Evolutionary conservation across 2,888 invertebrate species (phyloP).

Genomic region (Acronicta aceris): DNA sequence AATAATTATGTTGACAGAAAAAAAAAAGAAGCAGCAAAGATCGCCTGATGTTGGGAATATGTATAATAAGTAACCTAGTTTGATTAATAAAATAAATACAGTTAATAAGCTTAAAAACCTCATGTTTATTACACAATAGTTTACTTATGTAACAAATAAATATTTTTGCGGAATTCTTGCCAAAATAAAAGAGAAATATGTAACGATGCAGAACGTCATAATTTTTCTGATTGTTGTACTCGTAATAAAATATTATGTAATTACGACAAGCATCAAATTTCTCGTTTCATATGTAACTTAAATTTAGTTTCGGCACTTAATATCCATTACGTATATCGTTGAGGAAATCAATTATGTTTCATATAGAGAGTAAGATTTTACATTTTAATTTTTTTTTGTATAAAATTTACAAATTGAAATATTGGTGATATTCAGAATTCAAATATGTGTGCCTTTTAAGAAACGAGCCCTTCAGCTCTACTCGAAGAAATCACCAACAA

Average conservation of each 20-base stretch:
- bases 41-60: no score
- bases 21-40: no score
- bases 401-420: conserved; percentile 22
- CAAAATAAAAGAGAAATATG: conserved; percentile 11
- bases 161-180: not conserved
- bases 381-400: not conserved
- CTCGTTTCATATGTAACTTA: not conserved
- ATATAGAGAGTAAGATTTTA: not conserved
- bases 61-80: no score
- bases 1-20: no score
- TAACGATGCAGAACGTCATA: conserved; percentile 23
- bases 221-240: not conserved
- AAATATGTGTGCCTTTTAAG: conserved; percentile 52
- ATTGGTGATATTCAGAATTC: conserved; percentile 35
- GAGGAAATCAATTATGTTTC: conserved; percentile 3
- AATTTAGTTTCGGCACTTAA: conserved; percentile 11
- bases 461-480: conserved; percentile 43
- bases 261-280: not conserved
- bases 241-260: not conserved
- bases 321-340: conserved; percentile 3
- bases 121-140: not conserved
- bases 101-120: no score
- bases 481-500: conserved; percentile 61
- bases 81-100: no score
- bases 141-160: not conserved